Percentiles rank a stretch among this genome's conserved stretches.
Evolutionary conservation across 2,113 vertebrate species (phyloP).

Genomic region (Dasyornis broadbenti): DNA sequence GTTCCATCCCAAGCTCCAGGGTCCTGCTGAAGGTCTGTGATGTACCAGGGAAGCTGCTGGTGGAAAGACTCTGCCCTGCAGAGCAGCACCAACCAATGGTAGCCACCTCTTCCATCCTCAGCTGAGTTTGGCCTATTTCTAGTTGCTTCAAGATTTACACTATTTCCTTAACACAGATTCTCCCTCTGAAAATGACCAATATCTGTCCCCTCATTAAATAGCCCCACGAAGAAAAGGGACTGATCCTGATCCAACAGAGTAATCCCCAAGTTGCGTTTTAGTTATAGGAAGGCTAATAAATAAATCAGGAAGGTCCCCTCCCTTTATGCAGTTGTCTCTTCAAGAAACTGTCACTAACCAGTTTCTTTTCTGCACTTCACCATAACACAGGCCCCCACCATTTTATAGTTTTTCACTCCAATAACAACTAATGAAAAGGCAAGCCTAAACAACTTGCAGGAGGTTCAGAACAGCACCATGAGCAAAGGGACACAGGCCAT

Average conservation of each 20-base stretch:
- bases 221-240: not conserved
- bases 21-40: not conserved
- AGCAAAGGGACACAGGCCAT: not conserved
- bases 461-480: not conserved
- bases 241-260: not conserved
- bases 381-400: not conserved
- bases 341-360: not conserved
- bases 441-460: not conserved
- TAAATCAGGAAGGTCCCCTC: not conserved
- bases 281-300: not conserved
- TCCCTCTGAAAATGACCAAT: not conserved
- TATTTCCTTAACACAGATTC: not conserved
- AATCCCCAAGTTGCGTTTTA: not conserved
- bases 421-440: not conserved
- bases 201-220: not conserved
- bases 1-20: not conserved
- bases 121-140: not conserved
- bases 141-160: not conserved
- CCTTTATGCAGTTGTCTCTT: not conserved
- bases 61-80: not conserved
- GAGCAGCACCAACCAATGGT: no score
- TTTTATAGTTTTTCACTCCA: not conserved
- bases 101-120: not conserved
- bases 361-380: not conserved
- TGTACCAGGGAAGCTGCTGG: not conserved